Evolutionary conservation across 2,797 vertebrate genomes (phyloP).

Genomic region (Novumbra hubbsi): DNA sequence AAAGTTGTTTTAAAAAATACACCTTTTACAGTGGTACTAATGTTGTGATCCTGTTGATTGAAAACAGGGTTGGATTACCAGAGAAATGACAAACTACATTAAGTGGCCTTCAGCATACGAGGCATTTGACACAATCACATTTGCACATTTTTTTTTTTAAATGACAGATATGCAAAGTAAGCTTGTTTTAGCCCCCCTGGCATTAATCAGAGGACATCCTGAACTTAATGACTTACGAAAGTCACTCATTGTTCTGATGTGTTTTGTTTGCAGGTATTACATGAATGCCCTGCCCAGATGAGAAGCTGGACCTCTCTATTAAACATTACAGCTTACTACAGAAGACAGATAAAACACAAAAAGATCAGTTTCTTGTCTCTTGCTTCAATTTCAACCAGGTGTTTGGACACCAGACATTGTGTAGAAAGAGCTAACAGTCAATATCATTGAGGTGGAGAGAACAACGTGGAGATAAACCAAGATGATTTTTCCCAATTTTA

Average conservation of each 20-base stretch:
- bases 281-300: slow-evolving; percentile 35
- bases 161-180: slow-evolving; percentile 4
- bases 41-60: neutral
- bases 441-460: neutral
- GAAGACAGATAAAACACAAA: slow-evolving; percentile 31
- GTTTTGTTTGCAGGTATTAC: slow-evolving; percentile 42
- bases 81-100: slow-evolving; percentile 3
- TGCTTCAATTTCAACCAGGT: slow-evolving; percentile 5
- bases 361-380: slow-evolving; percentile 11
- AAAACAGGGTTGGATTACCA: neutral
- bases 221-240: neutral
- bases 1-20: neutral
- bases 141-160: slow-evolving; percentile 21
- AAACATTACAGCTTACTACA: slow-evolving; percentile 29
- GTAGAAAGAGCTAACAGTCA: neutral
- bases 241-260: slow-evolving; percentile 2
- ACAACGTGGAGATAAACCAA: slow-evolving; percentile 3
- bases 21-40: neutral
- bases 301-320: slow-evolving; percentile 28
- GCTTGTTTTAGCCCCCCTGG: neutral
- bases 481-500: slow-evolving; percentile 11
- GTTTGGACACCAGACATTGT: slow-evolving; percentile 1
- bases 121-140: slow-evolving; percentile 18
- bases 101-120: slow-evolving; percentile 17
- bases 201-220: neutral